Conservation (phyloP, 92 coral and sea anemone genomes). For the Umimayanthus kanabou region DNA sequence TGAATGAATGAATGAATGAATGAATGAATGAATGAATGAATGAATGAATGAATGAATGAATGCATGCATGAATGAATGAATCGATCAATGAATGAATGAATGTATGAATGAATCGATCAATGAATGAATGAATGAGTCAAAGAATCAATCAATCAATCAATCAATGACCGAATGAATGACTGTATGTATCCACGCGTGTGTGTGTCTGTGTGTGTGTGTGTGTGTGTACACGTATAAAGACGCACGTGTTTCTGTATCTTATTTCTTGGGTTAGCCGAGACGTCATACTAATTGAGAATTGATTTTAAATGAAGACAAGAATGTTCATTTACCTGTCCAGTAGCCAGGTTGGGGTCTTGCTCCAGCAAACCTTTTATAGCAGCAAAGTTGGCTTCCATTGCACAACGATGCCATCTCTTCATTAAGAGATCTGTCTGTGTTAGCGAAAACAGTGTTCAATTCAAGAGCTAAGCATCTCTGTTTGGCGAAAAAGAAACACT, state of each 20-base stretch:
- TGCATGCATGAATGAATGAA: too few relatives aligned
- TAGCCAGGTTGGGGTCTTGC: constrained; percentile 38
- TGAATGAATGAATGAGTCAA: too few relatives aligned
- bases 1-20: not conserved
- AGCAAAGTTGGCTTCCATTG: constrained; percentile 34
- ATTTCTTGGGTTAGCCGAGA: not conserved
- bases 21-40: too few relatives aligned
- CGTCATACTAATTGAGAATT: too few relatives aligned
- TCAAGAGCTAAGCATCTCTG: not conserved
- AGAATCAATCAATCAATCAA: too few relatives aligned
- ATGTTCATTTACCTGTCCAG: not conserved
- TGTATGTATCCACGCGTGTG: not conserved
- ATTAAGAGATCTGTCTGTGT: constrained; percentile 30
- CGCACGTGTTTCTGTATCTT: not conserved
- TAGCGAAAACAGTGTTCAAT: not conserved
- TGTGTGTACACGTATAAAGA: too few relatives aligned
- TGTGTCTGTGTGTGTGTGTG: too few relatives aligned
- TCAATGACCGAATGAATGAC: too few relatives aligned
- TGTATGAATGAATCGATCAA: too few relatives aligned
- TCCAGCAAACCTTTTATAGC: constrained; percentile 29
- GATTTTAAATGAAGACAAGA: not conserved
- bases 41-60: too few relatives aligned
- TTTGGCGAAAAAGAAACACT: too few relatives aligned
- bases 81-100: not conserved
- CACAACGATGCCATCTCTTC: constrained; percentile 40